Percentiles rank a stretch among this genome's conserved stretches.
Evolutionary conservation across 2,113 vertebrate genomes (phyloP).

Genomic region (Mustela lutreola): DNA sequence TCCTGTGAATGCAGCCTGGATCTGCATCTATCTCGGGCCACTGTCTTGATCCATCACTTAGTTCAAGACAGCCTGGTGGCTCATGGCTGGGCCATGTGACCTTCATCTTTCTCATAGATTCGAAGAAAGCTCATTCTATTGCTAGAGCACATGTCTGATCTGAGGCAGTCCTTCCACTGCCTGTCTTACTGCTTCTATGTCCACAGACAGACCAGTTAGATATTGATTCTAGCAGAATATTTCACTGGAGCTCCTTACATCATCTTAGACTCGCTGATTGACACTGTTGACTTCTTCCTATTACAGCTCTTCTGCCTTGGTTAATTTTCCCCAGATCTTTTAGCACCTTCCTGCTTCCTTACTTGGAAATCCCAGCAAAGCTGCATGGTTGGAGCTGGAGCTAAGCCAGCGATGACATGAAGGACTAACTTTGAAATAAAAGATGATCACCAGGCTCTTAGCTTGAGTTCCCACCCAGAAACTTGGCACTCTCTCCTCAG

Average conservation of each 20-base stretch:
- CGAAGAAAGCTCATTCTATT: not conserved
- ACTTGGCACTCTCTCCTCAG: slow-evolving; percentile 29
- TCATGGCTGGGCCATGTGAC: not conserved
- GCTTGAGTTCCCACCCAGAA: slow-evolving; percentile 63
- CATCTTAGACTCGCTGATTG: not conserved
- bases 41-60: not conserved
- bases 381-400: not conserved
- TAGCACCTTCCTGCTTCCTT: not conserved
- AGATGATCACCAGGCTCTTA: not conserved
- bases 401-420: not conserved
- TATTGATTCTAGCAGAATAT: not conserved
- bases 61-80: not conserved
- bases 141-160: not conserved
- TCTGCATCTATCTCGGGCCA: not conserved
- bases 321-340: not conserved
- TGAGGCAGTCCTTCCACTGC: not conserved
- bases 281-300: not conserved
- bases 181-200: rapidly evolving
- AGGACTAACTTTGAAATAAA: not conserved
- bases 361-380: slow-evolving; percentile 49
- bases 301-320: not conserved
- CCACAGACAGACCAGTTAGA: not conserved
- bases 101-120: not conserved
- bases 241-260: not conserved
- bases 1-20: not conserved